Conservation (phyloP, 1,140 invertebrate genomes). For the Scaptodrosophila lebanonensis region DNA sequence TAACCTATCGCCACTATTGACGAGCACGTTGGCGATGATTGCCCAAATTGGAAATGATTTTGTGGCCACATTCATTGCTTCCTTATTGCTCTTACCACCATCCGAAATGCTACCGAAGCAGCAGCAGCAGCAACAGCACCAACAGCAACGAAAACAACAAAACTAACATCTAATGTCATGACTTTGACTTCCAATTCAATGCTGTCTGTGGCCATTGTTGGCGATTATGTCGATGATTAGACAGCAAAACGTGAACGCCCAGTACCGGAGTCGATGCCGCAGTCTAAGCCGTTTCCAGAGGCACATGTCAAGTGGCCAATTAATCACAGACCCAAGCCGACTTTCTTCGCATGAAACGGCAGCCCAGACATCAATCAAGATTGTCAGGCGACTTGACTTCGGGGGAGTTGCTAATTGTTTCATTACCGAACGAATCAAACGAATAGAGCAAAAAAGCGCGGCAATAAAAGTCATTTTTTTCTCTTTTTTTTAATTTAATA, state of each 20-base stretch:
- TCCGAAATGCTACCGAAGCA: slow-evolving; percentile 39
- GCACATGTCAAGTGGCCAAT: slow-evolving; percentile 63
- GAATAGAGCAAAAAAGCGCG: no score
- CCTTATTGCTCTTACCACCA: slow-evolving; percentile 13
- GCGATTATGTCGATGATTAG: slow-evolving; percentile 68
- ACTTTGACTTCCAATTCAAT: slow-evolving; percentile 63
- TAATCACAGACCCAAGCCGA: slow-evolving; percentile 51
- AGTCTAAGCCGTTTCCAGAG: slow-evolving; percentile 45
- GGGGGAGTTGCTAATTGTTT: slow-evolving; percentile 39
- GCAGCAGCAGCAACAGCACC: slow-evolving; percentile 5
- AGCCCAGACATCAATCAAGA: slow-evolving; percentile 38
- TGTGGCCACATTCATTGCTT: not conserved
- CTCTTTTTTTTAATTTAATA: slow-evolving; percentile 5
- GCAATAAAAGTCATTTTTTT: not conserved
- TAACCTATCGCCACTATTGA: not conserved
- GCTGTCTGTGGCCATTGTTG: slow-evolving; percentile 25
- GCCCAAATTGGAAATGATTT: slow-evolving; percentile 33
- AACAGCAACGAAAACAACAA: slow-evolving; percentile 17
- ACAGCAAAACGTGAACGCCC: slow-evolving; percentile 57
- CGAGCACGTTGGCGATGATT: not conserved
- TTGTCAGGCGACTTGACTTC: slow-evolving; percentile 14
- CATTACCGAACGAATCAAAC: no score
- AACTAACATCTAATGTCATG: slow-evolving; percentile 47
- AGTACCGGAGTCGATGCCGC: slow-evolving; percentile 19
- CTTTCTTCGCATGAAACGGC: slow-evolving; percentile 64